Evolutionary conservation across 2,888 invertebrate species (phyloP).

Genomic region (Caenorhabditis doughertyi): DNA sequence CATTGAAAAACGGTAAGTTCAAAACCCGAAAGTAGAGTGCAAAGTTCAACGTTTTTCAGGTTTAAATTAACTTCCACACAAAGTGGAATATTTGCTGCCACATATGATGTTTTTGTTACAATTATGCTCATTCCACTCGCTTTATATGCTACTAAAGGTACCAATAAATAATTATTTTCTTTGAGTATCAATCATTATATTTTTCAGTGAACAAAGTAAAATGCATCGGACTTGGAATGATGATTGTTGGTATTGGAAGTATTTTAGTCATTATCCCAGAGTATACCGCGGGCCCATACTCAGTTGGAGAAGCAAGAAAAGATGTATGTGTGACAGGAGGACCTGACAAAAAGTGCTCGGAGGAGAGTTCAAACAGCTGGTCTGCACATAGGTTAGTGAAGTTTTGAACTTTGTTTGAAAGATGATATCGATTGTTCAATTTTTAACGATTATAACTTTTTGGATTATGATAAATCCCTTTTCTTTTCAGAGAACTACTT

Average conservation of each 20-base stretch:
- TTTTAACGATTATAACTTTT: too few relatives aligned
- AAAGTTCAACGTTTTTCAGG: too few relatives aligned
- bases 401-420: too few relatives aligned
- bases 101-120: constrained; percentile 73
- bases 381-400: constrained; percentile 31
- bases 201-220: constrained; percentile 73
- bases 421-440: too few relatives aligned
- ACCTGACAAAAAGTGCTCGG: constrained; percentile 31
- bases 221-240: constrained; percentile 72
- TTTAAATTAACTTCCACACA: constrained; percentile 71
- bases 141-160: constrained; percentile 67
- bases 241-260: constrained; percentile 70
- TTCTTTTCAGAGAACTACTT: constrained; percentile 57
- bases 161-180: background rate
- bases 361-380: constrained; percentile 27
- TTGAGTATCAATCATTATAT: background rate
- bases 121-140: constrained; percentile 71
- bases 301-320: constrained; percentile 51
- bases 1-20: constrained; percentile 73
- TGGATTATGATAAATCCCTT: too few relatives aligned
- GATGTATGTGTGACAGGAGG: constrained; percentile 42
- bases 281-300: constrained; percentile 69
- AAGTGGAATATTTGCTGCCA: constrained; percentile 73
- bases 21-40: too few relatives aligned
- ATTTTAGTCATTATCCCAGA: constrained; percentile 70